Conservation (phyloP, 2,888 invertebrate genomes). For the Andrena bicolor region DNA sequence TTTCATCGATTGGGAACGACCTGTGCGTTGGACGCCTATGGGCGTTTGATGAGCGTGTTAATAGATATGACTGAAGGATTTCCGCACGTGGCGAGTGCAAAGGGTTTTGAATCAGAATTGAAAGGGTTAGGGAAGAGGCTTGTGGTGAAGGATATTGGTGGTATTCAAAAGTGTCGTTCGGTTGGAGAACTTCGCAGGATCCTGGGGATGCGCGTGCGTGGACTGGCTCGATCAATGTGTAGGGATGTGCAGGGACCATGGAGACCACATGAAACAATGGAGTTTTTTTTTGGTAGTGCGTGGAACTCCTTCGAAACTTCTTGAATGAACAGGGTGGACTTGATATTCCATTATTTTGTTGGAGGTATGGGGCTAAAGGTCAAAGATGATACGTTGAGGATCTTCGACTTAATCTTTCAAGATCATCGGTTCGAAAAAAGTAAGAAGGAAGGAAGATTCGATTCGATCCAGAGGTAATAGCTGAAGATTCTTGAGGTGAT, state of each 20-base stretch:
- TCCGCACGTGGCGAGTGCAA: no score
- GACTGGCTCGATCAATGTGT: constrained; percentile 57
- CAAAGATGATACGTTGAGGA: not conserved
- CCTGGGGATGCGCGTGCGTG: constrained; percentile 55
- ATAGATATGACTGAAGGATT: no score
- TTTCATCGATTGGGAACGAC: no score
- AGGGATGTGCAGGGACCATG: constrained; percentile 32
- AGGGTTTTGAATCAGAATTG: no score
- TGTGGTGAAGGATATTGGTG: not conserved
- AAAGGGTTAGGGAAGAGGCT: no score
- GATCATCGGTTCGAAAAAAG: no score
- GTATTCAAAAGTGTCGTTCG: constrained; percentile 28
- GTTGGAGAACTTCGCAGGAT: constrained; percentile 31
- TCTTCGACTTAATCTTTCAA: no score
- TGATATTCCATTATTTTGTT: not conserved
- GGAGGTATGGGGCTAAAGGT: not conserved
- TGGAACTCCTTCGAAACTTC: constrained; percentile 1
- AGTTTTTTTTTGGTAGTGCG: not conserved
- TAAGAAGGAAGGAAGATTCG: no score
- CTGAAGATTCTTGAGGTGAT: no score
- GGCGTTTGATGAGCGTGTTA: no score
- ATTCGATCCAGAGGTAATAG: no score
- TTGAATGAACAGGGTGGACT: not conserved
- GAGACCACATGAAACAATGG: constrained; percentile 37
- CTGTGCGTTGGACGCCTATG: no score